Base-by-base conservation (phyloP, 2,113 vertebrate species). In the Emydura subglobosa region DNA sequence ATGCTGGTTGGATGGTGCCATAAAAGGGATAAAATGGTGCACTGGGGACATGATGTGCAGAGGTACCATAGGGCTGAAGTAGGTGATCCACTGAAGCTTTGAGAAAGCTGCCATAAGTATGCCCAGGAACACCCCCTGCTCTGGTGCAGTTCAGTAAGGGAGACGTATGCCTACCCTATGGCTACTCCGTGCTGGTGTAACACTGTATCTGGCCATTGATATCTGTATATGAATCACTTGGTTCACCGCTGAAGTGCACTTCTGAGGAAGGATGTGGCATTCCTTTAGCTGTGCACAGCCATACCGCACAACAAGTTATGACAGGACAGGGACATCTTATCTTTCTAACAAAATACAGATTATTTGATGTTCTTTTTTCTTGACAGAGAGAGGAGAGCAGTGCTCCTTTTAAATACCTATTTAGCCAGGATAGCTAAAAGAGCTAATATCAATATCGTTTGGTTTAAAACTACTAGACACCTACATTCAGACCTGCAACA, bases 321-420 rank as follows among this genome's bases (percentile, higher is more conserved):
- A n/a, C 29, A 27, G 5, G 50, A n/a, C 82, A 92, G 82, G 65
- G 83, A 89, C 3, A 2, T 27, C 88, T 83, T 1, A 0, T 90
- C 31, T 76, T 42, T 85, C 90, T 74, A 57, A 87, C 57, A 47
- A 47, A 47, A 47, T 47, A 42, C 47, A 86, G 83, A 82, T 86
- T 51, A 94, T 94, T 92, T 94, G 47, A 85, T 93, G 54, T 59
- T 96, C 89, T 84, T 82, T 53, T 72, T 21, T 91, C 81, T 85
- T 90, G 54, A 92, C 79, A 90, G 78, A 85, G 31, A 90, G 79
- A 87, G 54, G 74, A 92, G 55, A 89, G 76, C 90, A 78, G 16
- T 22, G n/a, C 88, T 87, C 92, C 68, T 96, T 86, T 88, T 81
- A 94, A 93, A 80, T 42, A 85, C 91, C 19, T 22, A 86, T 34